Evolutionary conservation across 2,888 invertebrate species (phyloP).

Genomic region (Dryobota labecula): DNA sequence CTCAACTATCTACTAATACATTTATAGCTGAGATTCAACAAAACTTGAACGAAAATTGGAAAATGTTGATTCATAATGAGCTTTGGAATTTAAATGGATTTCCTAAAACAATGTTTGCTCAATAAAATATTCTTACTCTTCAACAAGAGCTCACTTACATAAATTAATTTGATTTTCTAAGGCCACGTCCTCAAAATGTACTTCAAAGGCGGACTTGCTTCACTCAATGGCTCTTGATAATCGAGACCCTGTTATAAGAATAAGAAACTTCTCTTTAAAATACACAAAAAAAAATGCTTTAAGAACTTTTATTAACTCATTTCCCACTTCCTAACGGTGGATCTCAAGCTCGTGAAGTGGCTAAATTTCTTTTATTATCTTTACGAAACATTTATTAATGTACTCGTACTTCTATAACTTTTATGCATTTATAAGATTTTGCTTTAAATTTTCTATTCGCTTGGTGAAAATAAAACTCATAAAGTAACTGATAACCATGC

Average conservation of each 20-base stretch:
- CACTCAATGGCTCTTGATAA: slow-evolving; percentile 71
- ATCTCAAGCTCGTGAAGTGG: slow-evolving; percentile 43
- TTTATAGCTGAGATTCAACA: neutral
- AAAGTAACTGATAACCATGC: slow-evolving; percentile 73
- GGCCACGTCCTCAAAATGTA: slow-evolving; percentile 62
- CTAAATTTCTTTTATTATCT: slow-evolving; percentile 55
- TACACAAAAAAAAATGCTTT: slow-evolving; percentile 65
- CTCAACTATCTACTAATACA: neutral
- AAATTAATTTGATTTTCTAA: slow-evolving; percentile 70
- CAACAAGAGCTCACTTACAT: slow-evolving; percentile 64
- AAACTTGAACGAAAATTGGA: slow-evolving; percentile 2
- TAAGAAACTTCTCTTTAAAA: slow-evolving; percentile 63
- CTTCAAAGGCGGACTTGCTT: slow-evolving; percentile 69
- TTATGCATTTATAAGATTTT: slow-evolving; percentile 21
- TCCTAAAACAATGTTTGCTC: slow-evolving; percentile 41
- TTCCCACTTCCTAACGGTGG: slow-evolving; percentile 65
- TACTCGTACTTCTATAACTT: slow-evolving; percentile 43
- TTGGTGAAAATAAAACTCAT: slow-evolving; percentile 59
- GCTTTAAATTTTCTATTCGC: slow-evolving; percentile 7
- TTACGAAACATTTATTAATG: slow-evolving; percentile 59
- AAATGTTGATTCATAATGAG: slow-evolving; percentile 31
- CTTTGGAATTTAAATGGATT: slow-evolving; percentile 35
- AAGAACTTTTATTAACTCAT: slow-evolving; percentile 70
- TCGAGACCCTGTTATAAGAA: slow-evolving; percentile 67
- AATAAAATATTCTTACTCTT: slow-evolving; percentile 55